Evolutionary conservation across 1,140 invertebrate species (phyloP).

Genomic region (Bombus consobrinus): DNA sequence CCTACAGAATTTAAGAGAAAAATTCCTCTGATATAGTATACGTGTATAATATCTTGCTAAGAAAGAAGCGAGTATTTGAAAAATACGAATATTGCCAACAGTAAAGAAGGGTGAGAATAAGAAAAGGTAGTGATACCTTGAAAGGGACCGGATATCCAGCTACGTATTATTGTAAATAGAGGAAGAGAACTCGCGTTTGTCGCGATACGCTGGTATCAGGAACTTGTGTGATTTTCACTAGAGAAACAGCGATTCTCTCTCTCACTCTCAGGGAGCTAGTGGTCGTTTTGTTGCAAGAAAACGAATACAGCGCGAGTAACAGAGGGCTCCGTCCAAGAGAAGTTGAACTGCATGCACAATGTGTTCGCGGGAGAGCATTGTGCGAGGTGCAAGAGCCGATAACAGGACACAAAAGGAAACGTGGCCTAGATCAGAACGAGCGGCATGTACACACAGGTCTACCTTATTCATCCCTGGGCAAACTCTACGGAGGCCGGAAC

Average conservation of each 20-base stretch:
- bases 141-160: conserved; percentile 7
- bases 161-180: conserved; percentile 1
- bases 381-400: conserved; percentile 49
- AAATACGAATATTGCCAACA: neutral
- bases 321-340: neutral
- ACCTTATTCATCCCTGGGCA: conserved; percentile 55
- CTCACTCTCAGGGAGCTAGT: no score
- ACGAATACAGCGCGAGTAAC: neutral
- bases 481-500: conserved; percentile 39
- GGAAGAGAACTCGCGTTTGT: neutral
- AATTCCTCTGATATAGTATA: neutral
- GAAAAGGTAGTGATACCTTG: neutral
- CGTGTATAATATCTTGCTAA: neutral
- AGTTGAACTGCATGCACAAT: conserved; percentile 6
- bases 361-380: neutral
- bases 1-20: no score
- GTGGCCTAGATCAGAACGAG: conserved; percentile 49
- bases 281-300: neutral
- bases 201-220: neutral
- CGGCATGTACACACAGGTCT: conserved; percentile 33
- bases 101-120: neutral
- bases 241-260: neutral
- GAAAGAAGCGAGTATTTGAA: neutral
- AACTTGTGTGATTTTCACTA: conserved; percentile 5
- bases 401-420: conserved; percentile 54